Evolutionary conservation across 2,888 invertebrate species (phyloP), one percentile per base, ranked within the genome.

Genomic region (Amiota communis): DNA sequence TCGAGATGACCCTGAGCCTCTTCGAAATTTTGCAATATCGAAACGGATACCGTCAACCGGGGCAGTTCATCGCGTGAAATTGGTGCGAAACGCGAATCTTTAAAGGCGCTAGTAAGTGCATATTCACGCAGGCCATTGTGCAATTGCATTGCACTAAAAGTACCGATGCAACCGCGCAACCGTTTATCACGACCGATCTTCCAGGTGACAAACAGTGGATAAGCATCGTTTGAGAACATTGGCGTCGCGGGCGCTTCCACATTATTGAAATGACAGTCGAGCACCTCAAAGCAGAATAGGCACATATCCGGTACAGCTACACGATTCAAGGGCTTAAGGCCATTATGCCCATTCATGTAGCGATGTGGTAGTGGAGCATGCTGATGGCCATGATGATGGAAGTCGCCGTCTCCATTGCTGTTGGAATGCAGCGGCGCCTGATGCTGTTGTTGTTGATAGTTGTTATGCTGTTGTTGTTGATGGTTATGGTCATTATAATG

Each of bases 181-280:
- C 97, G 94, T 87, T 96, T 95, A 88, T 98, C 98, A 88, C 96
- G 95, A 71, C 99, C 99, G 88, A 97, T 97, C 91, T 97, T 97
- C 99, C 99, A 99, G 77, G 99, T 99, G 80, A 99, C 99, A 92
- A 99, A 99, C 88, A 99, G 92, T 72, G 99, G 99, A 91, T 95
- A 98, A 89, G 97, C 94, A 88, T 98, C 97, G 90, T 98, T 98
- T 88, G 96, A 95, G 91, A 99, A 98, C 90, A 93, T 93, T 87
- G 98, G 97, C 83, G 94, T 92, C 90, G 95, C 95, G 81, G 98
- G 98, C 82, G 96, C 95, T 83, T 98, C 97, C 90, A 96, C 93
- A 90, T 95, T 96, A 91, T 98, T 95, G 87, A 99, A 93, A 91
- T 98, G 97, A 91, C 95, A 94, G 91, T 98, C 96, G 81, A 99